phyloP scores from a whole-genome alignment of 1,140 invertebrate genomes.

The Spodoptera frugiperda region DNA sequence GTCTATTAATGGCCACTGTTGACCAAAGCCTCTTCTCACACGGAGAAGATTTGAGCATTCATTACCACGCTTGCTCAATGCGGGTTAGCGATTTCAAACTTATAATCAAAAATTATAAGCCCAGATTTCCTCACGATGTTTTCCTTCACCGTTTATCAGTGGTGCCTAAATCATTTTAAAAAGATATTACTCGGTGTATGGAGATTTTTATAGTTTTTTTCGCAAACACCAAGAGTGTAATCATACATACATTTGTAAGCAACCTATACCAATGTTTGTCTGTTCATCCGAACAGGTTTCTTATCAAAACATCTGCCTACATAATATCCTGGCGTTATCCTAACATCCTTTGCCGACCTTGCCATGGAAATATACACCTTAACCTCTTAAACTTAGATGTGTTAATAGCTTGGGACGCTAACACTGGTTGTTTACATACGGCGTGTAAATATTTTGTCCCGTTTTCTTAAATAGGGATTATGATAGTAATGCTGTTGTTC shows the following conservation, averaged over 20 bases:
- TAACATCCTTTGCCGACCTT: not conserved
- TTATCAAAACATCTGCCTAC: slow-evolving; percentile 44
- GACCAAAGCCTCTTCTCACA: no score
- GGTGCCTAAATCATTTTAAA: no score
- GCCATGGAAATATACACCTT: slow-evolving; percentile 18
- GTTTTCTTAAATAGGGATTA: slow-evolving; percentile 20
- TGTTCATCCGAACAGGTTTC: slow-evolving; percentile 23
- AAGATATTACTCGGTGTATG: no score
- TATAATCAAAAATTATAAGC: no score
- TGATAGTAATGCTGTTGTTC: not conserved
- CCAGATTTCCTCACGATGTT: no score
- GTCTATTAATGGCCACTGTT: no score
- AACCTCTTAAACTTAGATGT: not conserved
- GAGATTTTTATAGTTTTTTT: not conserved
- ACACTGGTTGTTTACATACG: slow-evolving; percentile 17
- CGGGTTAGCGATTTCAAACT: no score
- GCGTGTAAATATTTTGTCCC: slow-evolving; percentile 21
- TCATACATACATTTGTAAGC: slow-evolving; percentile 15
- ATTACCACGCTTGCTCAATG: no score
- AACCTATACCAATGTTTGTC: slow-evolving; percentile 30
- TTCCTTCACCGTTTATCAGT: no score
- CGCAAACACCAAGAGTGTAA: not conserved
- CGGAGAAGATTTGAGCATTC: no score
- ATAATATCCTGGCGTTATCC: slow-evolving; percentile 42
- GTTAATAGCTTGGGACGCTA: not conserved